Conservation (phyloP, 2,888 invertebrate genomes). For the Chymomyza fuscimana region DNA sequence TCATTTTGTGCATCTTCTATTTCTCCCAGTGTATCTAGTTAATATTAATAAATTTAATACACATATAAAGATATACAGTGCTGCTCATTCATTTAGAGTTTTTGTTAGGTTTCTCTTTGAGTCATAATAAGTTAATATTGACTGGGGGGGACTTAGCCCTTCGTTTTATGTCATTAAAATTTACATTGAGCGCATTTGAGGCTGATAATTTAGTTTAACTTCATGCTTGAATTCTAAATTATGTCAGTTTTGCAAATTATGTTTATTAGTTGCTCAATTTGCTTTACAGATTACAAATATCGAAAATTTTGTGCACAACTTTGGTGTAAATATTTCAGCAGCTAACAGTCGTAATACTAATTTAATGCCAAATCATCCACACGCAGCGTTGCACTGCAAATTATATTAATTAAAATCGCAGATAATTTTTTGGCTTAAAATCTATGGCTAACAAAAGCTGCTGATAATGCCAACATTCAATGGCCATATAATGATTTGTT, state of each 20-base stretch:
- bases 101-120: neutral
- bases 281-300: neutral
- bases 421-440: neutral
- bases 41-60: neutral
- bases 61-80: neutral
- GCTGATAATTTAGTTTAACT: neutral
- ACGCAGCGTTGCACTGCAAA: neutral
- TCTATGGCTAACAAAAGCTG: neutral
- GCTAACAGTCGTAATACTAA: neutral
- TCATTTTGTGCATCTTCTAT: neutral
- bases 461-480: neutral
- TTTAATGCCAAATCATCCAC: neutral
- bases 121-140: neutral
- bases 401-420: neutral
- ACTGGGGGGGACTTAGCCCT: too few relatives aligned
- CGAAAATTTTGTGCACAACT: neutral
- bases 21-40: neutral
- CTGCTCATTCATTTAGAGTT: neutral
- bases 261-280: neutral
- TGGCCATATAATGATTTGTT: slow-evolving; percentile 7
- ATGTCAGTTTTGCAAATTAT: neutral
- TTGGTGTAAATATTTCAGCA: neutral
- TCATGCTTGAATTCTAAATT: neutral
- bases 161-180: neutral
- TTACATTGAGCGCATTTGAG: neutral